Evolutionary conservation across 2,113 vertebrate genomes (phyloP).

Genomic region (Xenopus tropicalis): DNA sequence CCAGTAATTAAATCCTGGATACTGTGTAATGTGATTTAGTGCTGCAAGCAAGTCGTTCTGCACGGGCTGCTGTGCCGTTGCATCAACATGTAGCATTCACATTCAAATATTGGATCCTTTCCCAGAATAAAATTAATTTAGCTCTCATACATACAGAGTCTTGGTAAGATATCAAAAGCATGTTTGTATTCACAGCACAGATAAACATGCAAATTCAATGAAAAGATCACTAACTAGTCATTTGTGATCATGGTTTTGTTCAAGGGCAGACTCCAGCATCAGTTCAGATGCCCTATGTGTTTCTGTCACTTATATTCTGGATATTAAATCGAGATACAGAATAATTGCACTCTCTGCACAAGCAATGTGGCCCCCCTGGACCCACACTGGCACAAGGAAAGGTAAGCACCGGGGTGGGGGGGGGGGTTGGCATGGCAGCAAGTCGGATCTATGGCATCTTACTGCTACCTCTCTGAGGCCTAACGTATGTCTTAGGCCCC

Average conservation of each 20-base stretch:
- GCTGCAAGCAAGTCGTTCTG: background rate
- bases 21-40: background rate
- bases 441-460: too few relatives aligned
- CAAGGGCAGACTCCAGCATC: too few relatives aligned
- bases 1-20: background rate
- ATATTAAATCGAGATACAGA: too few relatives aligned
- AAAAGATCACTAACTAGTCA: background rate
- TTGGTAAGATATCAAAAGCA: background rate
- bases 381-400: too few relatives aligned
- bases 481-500: too few relatives aligned
- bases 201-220: background rate
- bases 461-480: too few relatives aligned
- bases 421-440: too few relatives aligned
- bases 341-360: too few relatives aligned
- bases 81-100: background rate
- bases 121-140: conserved; percentile 4
- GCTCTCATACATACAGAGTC: background rate
- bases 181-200: background rate
- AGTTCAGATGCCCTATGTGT: background rate
- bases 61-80: background rate
- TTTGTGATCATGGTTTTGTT: background rate
- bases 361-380: too few relatives aligned
- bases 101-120: conserved; percentile 4
- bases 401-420: too few relatives aligned
- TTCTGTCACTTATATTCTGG: too few relatives aligned